Conservation (phyloP, 1,140 invertebrate genomes). For the Bombus superbus region DNA sequence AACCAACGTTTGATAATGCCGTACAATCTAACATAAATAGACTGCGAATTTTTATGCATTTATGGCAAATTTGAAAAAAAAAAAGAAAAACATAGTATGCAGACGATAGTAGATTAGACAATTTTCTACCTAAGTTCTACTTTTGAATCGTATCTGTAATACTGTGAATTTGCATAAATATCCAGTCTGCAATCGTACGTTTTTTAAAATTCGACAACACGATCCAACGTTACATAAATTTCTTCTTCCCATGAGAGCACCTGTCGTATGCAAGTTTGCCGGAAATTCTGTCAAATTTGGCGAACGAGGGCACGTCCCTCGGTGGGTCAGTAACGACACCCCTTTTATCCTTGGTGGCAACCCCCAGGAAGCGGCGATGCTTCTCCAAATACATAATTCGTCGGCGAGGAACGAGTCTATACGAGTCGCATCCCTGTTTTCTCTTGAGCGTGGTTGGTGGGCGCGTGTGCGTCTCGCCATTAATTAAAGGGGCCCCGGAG, state of each 20-base stretch:
- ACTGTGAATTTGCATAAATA: too few species aligned
- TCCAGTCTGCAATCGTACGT: too few species aligned
- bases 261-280: neutral
- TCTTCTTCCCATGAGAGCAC: neutral
- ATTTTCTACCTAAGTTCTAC: too few species aligned
- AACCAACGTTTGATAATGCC: too few species aligned
- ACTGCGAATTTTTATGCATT: too few species aligned
- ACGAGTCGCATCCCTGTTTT: slow-evolving; percentile 26
- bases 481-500: slow-evolving; percentile 65
- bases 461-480: slow-evolving; percentile 55
- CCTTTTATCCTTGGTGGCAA: slow-evolving; percentile 39
- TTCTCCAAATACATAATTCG: slow-evolving; percentile 55
- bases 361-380: neutral
- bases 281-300: slow-evolving; percentile 41
- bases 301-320: slow-evolving; percentile 43
- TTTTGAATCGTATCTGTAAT: too few species aligned
- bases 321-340: slow-evolving; percentile 58
- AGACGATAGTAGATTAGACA: too few species aligned
- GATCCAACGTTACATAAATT: neutral
- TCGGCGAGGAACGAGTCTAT: slow-evolving; percentile 27
- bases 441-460: neutral
- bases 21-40: too few species aligned
- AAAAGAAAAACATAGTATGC: too few species aligned
- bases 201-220: too few species aligned
- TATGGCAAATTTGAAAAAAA: too few species aligned